These are phyloP conservation scores for Lepidocyrtoides sp. DNA, from an alignment of 2,888 invertebrate species.

Conservation along the genomic window DNA sequence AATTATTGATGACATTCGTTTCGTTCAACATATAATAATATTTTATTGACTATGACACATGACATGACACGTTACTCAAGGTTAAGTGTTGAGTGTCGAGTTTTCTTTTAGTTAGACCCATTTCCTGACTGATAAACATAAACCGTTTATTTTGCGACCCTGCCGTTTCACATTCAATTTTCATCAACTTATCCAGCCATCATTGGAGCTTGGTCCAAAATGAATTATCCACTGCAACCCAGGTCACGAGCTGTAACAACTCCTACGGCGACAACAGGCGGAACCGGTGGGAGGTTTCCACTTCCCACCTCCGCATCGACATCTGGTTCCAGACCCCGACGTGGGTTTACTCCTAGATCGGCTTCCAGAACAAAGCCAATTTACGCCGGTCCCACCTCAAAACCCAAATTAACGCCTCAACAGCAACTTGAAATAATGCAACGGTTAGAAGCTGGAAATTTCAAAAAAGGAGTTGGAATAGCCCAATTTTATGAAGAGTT, in stretches of 20 bases:
- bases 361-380: background rate
- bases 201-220: too few species aligned
- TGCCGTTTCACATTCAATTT: too few species aligned
- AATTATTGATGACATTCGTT: too few species aligned
- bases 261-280: background rate
- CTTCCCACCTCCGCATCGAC: background rate
- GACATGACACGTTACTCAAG: too few species aligned
- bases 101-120: too few species aligned
- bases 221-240: conserved; percentile 48
- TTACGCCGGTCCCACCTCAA: background rate
- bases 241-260: background rate
- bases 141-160: too few species aligned
- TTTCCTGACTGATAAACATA: too few species aligned
- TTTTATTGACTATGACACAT: too few species aligned
- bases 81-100: too few species aligned
- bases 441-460: conserved; percentile 53
- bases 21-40: too few species aligned
- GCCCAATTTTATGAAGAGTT: conserved; percentile 62
- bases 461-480: conserved; percentile 36
- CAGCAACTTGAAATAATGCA: conserved; percentile 65
- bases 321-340: conserved; percentile 16
- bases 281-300: conserved; percentile 17
- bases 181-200: too few species aligned
- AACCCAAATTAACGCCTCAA: conserved; percentile 52
- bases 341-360: conserved; percentile 56